Evolutionary conservation across 2,113 vertebrate species (phyloP).

Genomic region (Narcine bancroftii): DNA sequence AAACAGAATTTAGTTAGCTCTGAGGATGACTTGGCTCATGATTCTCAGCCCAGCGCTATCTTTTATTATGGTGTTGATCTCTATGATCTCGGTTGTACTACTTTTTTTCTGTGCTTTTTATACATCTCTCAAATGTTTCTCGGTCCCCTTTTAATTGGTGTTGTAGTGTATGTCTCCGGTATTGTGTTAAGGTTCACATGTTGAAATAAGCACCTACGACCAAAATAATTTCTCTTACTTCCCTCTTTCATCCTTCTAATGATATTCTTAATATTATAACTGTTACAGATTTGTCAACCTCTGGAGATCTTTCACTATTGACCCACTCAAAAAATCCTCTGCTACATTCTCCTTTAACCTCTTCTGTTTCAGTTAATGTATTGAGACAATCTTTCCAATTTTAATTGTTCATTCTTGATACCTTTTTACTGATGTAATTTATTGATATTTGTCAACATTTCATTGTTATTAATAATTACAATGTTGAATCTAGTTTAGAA

Average conservation of each 20-base stretch:
- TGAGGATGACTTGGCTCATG: background rate
- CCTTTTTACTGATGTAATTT: background rate
- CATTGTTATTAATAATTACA: background rate
- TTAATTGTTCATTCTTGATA: background rate
- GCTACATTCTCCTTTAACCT: background rate
- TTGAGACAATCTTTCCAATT: background rate
- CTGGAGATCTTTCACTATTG: background rate
- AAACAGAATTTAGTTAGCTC: background rate
- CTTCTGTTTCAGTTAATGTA: background rate
- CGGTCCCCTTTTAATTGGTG: background rate
- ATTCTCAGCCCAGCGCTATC: background rate
- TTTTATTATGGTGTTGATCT: background rate
- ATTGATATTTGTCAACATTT: background rate
- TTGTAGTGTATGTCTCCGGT: background rate
- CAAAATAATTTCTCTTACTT: background rate
- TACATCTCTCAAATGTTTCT: background rate
- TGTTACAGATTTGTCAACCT: slow-evolving; percentile 17
- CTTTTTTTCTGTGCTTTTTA: background rate
- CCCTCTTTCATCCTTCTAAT: background rate
- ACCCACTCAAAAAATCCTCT: background rate
- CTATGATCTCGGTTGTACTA: background rate
- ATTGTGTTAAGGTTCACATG: background rate
- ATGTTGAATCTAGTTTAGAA: background rate
- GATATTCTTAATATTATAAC: background rate
- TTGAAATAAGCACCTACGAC: background rate